phyloP scores from a whole-genome alignment of 2,797 vertebrate genomes.

The Odontamblyopus rebecca region DNA sequence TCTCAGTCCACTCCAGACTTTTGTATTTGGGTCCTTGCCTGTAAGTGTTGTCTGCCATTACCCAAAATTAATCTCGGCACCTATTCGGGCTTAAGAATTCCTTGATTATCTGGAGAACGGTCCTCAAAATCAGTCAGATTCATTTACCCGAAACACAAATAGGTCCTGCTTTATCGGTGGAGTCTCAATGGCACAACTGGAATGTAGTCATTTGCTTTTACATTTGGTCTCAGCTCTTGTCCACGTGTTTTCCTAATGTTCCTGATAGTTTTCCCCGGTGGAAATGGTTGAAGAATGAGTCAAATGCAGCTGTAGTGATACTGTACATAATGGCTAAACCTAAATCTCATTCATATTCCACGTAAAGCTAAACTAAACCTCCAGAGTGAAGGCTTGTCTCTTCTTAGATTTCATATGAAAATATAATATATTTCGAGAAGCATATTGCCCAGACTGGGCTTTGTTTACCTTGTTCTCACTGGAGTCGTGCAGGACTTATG shows the following conservation, averaged over 20 bases:
- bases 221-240: background rate
- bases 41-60: too few species aligned
- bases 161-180: too few species aligned
- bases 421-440: background rate
- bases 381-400: background rate
- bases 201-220: background rate
- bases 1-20: too few species aligned
- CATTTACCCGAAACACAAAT: too few species aligned
- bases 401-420: background rate
- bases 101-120: too few species aligned
- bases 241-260: background rate
- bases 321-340: background rate
- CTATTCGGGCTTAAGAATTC: too few species aligned
- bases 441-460: background rate
- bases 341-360: background rate
- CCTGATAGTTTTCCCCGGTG: background rate
- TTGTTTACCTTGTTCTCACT: conserved; percentile 52
- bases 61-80: too few species aligned
- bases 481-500: conserved; percentile 37
- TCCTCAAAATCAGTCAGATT: too few species aligned
- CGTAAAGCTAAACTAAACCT: background rate
- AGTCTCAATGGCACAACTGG: background rate
- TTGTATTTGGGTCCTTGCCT: too few species aligned
- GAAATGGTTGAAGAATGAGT: too few species aligned
- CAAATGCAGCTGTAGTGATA: too few species aligned